phyloP scores from a whole-genome alignment of 1,140 invertebrate species.

The Philaenus spumarius region DNA sequence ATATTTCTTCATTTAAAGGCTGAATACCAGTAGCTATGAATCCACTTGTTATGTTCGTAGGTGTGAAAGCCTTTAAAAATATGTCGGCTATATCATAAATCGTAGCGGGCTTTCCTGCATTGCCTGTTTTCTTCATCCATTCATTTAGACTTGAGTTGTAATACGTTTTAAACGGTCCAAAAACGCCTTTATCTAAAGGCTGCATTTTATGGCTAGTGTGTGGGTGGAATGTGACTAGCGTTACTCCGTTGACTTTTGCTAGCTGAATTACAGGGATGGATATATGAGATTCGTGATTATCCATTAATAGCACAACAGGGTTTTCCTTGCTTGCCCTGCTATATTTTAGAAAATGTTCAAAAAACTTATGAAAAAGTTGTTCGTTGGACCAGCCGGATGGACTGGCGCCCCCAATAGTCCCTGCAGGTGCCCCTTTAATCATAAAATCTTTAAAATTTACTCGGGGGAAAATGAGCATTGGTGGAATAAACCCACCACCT shows the following conservation, averaged over 20 bases:
- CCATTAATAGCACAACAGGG: slow-evolving; percentile 37
- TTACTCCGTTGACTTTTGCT: slow-evolving; percentile 28
- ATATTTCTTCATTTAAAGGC: no score
- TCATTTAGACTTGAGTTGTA: slow-evolving; percentile 13
- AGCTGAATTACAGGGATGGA: slow-evolving; percentile 27
- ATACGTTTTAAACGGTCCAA: slow-evolving; percentile 22
- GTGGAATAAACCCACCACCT: slow-evolving; percentile 29
- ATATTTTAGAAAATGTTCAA: slow-evolving; percentile 30
- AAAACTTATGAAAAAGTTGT: slow-evolving; percentile 24
- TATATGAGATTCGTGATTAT: slow-evolving; percentile 38
- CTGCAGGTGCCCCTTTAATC: slow-evolving; percentile 13
- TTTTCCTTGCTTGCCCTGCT: slow-evolving; percentile 26
- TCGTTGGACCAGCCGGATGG: slow-evolving; percentile 28
- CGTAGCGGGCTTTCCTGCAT: slow-evolving; percentile 18
- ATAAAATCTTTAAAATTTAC: slow-evolving; percentile 26
- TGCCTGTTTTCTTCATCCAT: slow-evolving; percentile 29
- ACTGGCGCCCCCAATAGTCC: slow-evolving; percentile 13
- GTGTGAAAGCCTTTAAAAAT: no score
- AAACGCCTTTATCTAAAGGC: slow-evolving; percentile 35
- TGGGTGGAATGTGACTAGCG: slow-evolving; percentile 31
- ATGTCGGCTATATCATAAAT: slow-evolving; percentile 24
- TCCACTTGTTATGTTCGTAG: no score
- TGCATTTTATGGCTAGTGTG: slow-evolving; percentile 34
- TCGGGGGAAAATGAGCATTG: slow-evolving; percentile 35
- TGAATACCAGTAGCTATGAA: no score